Base-by-base conservation (phyloP, 2,113 vertebrate species). In the Callocephalon fimbriatum region DNA sequence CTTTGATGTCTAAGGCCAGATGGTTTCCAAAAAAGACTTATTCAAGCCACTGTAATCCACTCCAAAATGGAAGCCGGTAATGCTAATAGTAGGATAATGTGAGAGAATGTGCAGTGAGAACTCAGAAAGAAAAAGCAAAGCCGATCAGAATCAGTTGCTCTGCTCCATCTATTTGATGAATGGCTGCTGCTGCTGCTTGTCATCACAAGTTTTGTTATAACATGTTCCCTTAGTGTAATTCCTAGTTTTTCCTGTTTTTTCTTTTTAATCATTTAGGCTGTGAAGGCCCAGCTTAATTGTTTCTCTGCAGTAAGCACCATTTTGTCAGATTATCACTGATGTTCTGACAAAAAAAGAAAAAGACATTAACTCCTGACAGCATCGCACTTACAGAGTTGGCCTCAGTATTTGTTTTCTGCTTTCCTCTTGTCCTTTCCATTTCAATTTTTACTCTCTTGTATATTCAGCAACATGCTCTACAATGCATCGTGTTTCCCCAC, bases 1-100 rank as follows among this genome's bases (percentile, higher is more conserved):
- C 92, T 95, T 94, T 96, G 94, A 97, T 80, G 93, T 84, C 56
- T 81, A 44, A 54, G 68, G 70, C 95, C 94, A 95, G 96, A 97
- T 92, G 96, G 95, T 47, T 95, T 77, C 94, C 63, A 75, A 91
- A 95, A 95, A 84, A 88, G 80, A 61, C 62, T 76, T 94, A 76
- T 73, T 58, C 17, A 59, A 72, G 50, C 68, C 84, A 80, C 4
- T 48, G 77, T 58, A 26, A 92, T 65, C 62, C 71, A 47, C 13
- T 92, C 74, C 13, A 12, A 90, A 92, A 96, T 83, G 88, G 85
- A 82, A 53, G 80, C 16, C 2, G 4, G 66, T 42, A 42, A 71
- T 27, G 62, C 56, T 83, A 45, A 86, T 12, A 65, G 56, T 25
- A 42, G 79, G 27, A 89, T 85, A 86, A 45, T 47, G 86, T 12